These are phyloP conservation scores for Myzus persicae DNA, from an alignment of 1,140 invertebrate genomes.

Conservation along the genomic window DNA sequence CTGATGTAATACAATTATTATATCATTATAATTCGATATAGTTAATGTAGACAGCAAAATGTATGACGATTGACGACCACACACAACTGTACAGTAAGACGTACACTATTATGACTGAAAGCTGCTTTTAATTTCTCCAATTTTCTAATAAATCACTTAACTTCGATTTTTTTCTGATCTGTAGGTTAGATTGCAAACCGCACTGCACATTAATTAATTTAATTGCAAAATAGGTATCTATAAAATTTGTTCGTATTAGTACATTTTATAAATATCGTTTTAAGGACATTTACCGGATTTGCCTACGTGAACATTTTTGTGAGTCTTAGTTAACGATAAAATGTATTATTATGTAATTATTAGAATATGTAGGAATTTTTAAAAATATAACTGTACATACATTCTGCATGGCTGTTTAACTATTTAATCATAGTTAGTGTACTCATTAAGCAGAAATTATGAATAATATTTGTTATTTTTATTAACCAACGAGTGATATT, in stretches of 20 bases:
- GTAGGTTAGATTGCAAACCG: background rate
- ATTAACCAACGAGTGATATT: too few species aligned
- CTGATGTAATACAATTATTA: background rate
- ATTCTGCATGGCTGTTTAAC: background rate
- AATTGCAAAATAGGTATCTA: too few species aligned
- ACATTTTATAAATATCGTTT: background rate
- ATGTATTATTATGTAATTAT: background rate
- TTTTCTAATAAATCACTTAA: background rate
- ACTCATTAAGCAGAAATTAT: too few species aligned
- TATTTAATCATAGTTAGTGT: background rate
- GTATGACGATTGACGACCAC: too few species aligned
- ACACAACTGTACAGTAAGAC: too few species aligned
- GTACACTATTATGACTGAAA: too few species aligned
- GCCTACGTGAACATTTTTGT: background rate
- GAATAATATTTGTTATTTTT: too few species aligned
- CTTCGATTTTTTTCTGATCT: too few species aligned
- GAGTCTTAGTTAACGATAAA: background rate
- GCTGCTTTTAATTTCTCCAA: background rate
- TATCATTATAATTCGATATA: too few species aligned
- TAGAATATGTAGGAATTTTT: background rate
- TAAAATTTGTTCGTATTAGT: too few species aligned
- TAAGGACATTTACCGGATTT: background rate
- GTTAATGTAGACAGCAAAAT: too few species aligned
- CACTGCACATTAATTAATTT: background rate
- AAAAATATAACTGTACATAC: background rate